Base-by-base conservation (phyloP, 2,113 vertebrate species). In the Hassar affinis region DNA sequence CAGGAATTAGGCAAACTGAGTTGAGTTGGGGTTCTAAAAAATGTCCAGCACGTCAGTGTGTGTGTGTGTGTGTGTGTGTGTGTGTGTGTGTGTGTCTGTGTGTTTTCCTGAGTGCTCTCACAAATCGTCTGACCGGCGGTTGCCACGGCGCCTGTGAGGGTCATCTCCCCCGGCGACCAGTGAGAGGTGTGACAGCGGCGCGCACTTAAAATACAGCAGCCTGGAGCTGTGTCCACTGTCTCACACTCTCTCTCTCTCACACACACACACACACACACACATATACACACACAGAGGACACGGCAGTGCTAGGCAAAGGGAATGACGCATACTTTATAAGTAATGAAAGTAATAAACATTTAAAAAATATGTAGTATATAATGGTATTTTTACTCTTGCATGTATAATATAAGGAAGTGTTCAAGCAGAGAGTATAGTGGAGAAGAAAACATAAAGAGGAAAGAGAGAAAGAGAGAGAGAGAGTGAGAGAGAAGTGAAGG, bases 101-200 rank as follows among this genome's bases (percentile, higher is more conserved):
- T 85, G 83, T 81, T 75, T 85, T 80, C 80, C 81, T 84, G 68
- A 85, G 87, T 75, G 33, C 79, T 86, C 86, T 88, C 87, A 87
- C 89, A 91, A 91, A 93, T 91, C 80, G 54, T 90, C 88, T 90
- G 89, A 85, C 84, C 88, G 89, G 90, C 88, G 89, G 90, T 89
- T 86, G 83, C 88, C 88, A 91, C 83, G 79, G 89, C 83, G 85
- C 89, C 91, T 89, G 89, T 89, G 86, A 88, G 89, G 91, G 91
- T 91, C 87, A 61, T 90, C 85, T 90, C 92, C 91, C 90, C 78
- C 85, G 47, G 88, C 90, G 89, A 91, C 91, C 87, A 87, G 89
- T 71, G 30, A 85, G 84, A 87, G 80, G 83, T 84, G 82, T 78
- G 82, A 82, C 79, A 85, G 85, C 45, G 84, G 72, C 52, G 80